phyloP scores from a whole-genome alignment of 2,888 invertebrate genomes.

The Volucella zonaria region DNA sequence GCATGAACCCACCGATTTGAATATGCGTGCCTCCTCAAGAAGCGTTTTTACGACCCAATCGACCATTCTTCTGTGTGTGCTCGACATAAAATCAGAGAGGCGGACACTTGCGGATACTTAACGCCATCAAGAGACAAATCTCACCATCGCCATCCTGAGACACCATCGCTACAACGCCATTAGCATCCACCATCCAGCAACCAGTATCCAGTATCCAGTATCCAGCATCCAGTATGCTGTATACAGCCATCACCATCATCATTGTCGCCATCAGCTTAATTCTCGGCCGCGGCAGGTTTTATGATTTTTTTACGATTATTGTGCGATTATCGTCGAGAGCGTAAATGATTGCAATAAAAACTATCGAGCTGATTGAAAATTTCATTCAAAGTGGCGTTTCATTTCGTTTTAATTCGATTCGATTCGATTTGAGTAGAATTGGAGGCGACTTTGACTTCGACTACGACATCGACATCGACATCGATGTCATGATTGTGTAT shows the following conservation, averaged over 20 bases:
- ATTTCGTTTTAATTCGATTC: conserved; percentile 76
- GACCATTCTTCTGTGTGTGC: conserved; percentile 29
- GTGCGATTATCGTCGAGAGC: conserved; percentile 77
- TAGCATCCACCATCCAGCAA: conserved; percentile 18
- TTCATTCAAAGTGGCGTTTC: conserved; percentile 75
- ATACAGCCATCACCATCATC: conserved; percentile 23
- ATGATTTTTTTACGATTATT: conserved; percentile 77
- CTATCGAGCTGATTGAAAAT: conserved; percentile 76
- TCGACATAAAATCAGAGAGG: conserved; percentile 69
- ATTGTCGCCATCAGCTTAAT: conserved; percentile 64
- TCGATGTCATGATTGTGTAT: conserved; percentile 1
- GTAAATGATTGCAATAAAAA: conserved; percentile 77
- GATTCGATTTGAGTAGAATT: conserved; percentile 48
- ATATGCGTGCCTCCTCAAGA: conserved; percentile 55
- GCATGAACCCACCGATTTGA: conserved; percentile 42
- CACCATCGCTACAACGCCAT: conserved; percentile 22
- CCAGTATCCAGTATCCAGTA: no score
- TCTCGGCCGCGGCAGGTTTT: conserved; percentile 74
- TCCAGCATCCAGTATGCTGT: no score
- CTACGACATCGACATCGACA: neutral
- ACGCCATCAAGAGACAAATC: conserved; percentile 58
- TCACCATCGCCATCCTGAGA: conserved; percentile 10
- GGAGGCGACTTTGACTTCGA: conserved; percentile 17
- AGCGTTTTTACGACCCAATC: conserved; percentile 58
- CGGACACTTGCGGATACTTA: conserved; percentile 64